Evolutionary conservation across 1,140 invertebrate species (phyloP).

Genomic region (Charaxes varanes): DNA sequence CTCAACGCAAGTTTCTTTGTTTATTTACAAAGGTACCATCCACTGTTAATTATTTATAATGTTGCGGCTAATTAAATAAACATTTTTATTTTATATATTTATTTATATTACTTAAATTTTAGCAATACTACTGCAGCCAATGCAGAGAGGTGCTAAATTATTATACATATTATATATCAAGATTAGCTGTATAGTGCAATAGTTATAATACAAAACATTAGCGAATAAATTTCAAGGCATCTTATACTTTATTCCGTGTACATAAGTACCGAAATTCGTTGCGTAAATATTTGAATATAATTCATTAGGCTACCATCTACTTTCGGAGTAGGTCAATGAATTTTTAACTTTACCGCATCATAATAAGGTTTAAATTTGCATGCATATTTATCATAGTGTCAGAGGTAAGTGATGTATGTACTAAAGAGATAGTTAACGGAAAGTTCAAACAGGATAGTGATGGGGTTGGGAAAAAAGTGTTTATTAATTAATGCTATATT

Average conservation of each 20-base stretch:
- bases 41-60: no score
- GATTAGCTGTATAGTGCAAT: constrained; percentile 6
- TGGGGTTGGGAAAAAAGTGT: no score
- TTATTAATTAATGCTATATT: no score
- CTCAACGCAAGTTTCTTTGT: no score
- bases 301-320: background rate
- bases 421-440: constrained; percentile 12
- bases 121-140: constrained; percentile 15
- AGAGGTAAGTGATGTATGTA: constrained; percentile 15
- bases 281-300: constrained; percentile 3
- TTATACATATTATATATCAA: constrained; percentile 6
- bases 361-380: constrained; percentile 1
- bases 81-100: background rate
- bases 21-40: background rate
- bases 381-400: constrained; percentile 5
- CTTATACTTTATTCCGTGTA: background rate
- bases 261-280: background rate
- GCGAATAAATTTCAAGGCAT: background rate
- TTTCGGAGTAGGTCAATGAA: background rate
- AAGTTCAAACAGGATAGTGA: constrained; percentile 14
- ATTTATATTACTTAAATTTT: background rate
- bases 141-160: no score
- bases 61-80: no score
- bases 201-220: constrained; percentile 6
- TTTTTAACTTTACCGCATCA: background rate